Conservation (phyloP, 2,888 invertebrate species). For the Stenurella melanura region DNA sequence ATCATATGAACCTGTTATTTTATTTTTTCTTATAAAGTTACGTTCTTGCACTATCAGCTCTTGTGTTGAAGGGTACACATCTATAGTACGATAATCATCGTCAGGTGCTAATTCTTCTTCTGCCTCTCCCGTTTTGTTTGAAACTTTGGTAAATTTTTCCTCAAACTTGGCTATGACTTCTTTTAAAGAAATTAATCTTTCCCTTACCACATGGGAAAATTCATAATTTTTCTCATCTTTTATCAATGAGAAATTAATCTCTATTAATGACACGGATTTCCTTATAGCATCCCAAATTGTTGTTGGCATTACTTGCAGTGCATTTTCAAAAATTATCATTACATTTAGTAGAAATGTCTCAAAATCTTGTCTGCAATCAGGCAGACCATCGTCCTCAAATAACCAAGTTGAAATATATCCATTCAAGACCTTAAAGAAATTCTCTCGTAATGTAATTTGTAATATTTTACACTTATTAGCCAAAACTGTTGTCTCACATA, state of each 20-base stretch:
- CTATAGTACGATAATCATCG: neutral
- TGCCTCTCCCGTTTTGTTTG: neutral
- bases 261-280: neutral
- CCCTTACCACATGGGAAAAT: neutral
- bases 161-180: neutral
- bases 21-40: neutral
- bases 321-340: neutral
- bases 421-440: neutral
- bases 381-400: neutral
- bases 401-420: neutral
- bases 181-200: neutral
- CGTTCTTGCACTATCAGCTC: neutral
- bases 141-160: neutral
- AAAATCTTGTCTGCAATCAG: neutral
- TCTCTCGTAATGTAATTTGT: neutral
- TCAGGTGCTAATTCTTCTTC: neutral
- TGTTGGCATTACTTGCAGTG: neutral
- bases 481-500: neutral
- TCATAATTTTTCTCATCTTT: neutral
- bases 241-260: neutral
- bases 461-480: neutral
- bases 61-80: neutral
- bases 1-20: neutral
- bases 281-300: neutral
- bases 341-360: neutral